Evolutionary conservation across 2,113 vertebrate species (phyloP), one percentile per base, ranked within the genome.

Genomic region (Ictalurus furcatus): DNA sequence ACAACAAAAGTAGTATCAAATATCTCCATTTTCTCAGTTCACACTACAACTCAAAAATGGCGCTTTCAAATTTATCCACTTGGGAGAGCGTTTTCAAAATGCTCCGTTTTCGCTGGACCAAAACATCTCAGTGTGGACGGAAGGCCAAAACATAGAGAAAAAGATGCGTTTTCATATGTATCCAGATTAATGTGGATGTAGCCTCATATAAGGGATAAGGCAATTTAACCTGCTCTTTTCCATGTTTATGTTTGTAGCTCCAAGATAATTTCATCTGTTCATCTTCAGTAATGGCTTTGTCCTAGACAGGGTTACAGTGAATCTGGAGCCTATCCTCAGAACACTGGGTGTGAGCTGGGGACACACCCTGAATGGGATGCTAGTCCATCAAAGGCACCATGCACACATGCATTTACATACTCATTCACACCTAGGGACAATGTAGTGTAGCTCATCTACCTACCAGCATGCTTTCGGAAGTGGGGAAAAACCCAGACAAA

Each of bases 221-320:
- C 58, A 56, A 78, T 78, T 48, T 88, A 74, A 34, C 52, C 28
- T 78, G 1, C 23, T 78, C 17, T 87, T 87, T 73, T 58, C 25
- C 11, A 74, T 79, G 37, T 79, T 63, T 67, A n/a, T 87, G 54
- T 79, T 89, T 89, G 30, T 91, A 93, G 81, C 88, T 86, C 48
- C 11, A 59, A 74, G 16, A 73, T 25, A 23, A 69, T 14, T 34
- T 34, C 30, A 76, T 76, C 73, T 11, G 37, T 76, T 44, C 37
- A 76, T 76, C 21, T 44, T 25, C 3, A 76, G 19, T 44, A 44
- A 44, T 74, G 73, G 3, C 17, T 74, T 74, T 74, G 30, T 23
- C 21, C 7, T 74, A 19, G 8, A 44, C 7, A 40, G 8, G 17
- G 37, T 30, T 71, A 71, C 17, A 14, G 1, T 74, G 19, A 74